A percentile compares a stretch with the other conserved stretches of the same genome.
These are phyloP conservation scores for Idaea dimidiata DNA, from an alignment of 2,888 invertebrate species.

Conservation along the genomic window DNA sequence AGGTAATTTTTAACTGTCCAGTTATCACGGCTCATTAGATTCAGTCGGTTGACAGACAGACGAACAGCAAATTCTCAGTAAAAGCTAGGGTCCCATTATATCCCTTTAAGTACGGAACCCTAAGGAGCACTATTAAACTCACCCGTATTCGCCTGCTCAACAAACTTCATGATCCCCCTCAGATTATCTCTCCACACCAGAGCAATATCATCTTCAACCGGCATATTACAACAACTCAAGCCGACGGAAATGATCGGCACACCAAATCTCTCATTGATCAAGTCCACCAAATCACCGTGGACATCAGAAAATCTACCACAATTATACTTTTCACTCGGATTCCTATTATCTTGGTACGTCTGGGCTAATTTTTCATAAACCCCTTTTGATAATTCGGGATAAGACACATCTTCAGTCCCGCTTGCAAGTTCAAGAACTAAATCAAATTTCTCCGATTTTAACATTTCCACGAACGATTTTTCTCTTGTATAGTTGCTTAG, in stretches of 20 bases:
- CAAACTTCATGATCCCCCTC: constrained; percentile 82
- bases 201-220: constrained; percentile 83
- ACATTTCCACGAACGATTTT: constrained; percentile 83
- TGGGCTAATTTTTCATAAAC: constrained; percentile 75
- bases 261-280: constrained; percentile 82
- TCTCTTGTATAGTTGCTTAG: constrained; percentile 72
- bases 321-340: constrained; percentile 53
- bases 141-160: constrained; percentile 84
- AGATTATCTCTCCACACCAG: constrained; percentile 87
- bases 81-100: too few species aligned
- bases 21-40: too few species aligned
- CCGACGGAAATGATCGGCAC: constrained; percentile 86
- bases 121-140: constrained; percentile 26
- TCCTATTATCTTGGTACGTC: constrained; percentile 65
- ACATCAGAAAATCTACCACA: constrained; percentile 44
- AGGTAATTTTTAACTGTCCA: too few species aligned
- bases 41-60: too few species aligned
- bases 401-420: constrained; percentile 84
- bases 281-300: constrained; percentile 79
- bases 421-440: constrained; percentile 87
- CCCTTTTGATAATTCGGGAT: constrained; percentile 60
- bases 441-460: constrained; percentile 85
- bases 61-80: too few species aligned
- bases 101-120: too few species aligned
- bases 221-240: constrained; percentile 92